These are phyloP conservation scores for Propithecus perrieri DNA, from an alignment of 2,797 vertebrate genomes.

Conservation along the genomic window DNA sequence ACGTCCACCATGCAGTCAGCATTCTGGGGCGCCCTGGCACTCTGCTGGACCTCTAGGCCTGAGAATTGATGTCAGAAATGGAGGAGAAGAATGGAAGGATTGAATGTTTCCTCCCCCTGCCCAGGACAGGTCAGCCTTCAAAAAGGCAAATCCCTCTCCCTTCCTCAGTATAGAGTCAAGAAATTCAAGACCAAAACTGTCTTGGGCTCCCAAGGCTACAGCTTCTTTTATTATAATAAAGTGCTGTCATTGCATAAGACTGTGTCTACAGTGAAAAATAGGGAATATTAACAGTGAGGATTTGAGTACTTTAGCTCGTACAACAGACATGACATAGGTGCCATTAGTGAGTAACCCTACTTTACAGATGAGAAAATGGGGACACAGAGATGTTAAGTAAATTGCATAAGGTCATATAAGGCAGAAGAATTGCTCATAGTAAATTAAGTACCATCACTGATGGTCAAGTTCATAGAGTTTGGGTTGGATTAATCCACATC, in stretches of 20 bases:
- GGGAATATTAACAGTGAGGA: background rate
- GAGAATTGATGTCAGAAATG: background rate
- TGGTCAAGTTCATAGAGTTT: background rate
- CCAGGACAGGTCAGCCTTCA: background rate
- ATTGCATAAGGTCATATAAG: background rate
- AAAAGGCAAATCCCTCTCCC: background rate
- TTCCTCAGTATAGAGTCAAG: background rate
- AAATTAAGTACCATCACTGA: background rate
- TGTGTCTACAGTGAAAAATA: background rate
- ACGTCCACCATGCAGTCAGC: accelerated
- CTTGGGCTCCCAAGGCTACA: background rate
- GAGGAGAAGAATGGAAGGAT: background rate
- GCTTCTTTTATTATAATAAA: background rate
- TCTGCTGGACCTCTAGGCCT: background rate
- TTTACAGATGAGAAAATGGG: background rate
- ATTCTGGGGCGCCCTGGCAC: background rate
- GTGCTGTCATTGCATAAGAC: background rate
- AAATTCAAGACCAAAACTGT: background rate
- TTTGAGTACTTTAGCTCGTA: background rate
- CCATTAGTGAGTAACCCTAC: background rate
- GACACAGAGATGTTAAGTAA: background rate
- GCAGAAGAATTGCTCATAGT: background rate
- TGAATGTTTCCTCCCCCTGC: background rate
- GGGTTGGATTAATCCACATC: background rate
- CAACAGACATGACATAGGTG: background rate